Conservation (phyloP, 2,113 vertebrate species). For the Hypomesus transpacificus region DNA sequence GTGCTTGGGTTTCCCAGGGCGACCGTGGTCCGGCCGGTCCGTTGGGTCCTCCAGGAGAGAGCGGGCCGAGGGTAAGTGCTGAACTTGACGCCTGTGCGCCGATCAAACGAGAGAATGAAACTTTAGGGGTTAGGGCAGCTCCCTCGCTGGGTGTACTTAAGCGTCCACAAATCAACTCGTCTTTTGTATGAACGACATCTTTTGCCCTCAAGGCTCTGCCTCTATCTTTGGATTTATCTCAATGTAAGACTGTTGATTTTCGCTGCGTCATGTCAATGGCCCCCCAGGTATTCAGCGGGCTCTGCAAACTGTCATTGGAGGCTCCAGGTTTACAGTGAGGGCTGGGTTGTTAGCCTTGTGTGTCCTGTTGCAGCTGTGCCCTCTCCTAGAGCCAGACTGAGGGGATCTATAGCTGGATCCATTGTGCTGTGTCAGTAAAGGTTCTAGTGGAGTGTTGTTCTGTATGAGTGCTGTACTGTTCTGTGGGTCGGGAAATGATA, state of each 20-base stretch:
- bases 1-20: slow-evolving; percentile 74
- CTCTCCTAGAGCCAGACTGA: not conserved
- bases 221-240: no score
- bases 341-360: not conserved
- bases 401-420: no score
- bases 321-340: not conserved
- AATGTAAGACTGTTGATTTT: no score
- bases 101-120: not conserved
- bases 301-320: not conserved
- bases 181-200: no score
- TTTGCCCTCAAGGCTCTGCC: no score
- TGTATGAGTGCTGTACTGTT: slow-evolving; percentile 7
- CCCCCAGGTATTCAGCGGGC: not conserved
- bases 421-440: not conserved
- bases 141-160: no score
- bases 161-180: no score
- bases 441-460: not conserved
- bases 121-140: not conserved
- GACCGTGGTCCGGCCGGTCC: slow-evolving; percentile 89
- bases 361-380: not conserved
- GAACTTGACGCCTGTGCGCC: slow-evolving; percentile 3
- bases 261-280: not conserved
- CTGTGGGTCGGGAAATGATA: slow-evolving; percentile 1
- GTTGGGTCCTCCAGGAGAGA: slow-evolving; percentile 85
- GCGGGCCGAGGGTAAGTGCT: slow-evolving; percentile 83